phyloP scores from a whole-genome alignment of 2,888 invertebrate species.

The Hedya salicella region DNA sequence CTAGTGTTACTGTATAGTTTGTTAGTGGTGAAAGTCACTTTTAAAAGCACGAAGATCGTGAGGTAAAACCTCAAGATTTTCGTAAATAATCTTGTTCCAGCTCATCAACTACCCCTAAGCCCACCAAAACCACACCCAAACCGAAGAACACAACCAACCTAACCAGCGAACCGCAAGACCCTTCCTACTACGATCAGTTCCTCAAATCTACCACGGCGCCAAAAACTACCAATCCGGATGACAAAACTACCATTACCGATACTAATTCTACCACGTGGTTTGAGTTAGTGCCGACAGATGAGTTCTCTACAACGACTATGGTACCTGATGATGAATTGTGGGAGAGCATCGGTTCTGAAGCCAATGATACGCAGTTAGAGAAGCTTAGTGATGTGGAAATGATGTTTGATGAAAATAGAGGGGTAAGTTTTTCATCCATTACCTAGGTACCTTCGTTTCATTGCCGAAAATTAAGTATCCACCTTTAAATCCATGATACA shows the following conservation, averaged over 20 bases:
- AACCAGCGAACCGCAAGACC: constrained; percentile 66
- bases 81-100: constrained; percentile 55
- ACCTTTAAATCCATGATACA: too few species aligned
- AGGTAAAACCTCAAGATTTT: too few species aligned
- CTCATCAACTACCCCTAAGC: constrained; percentile 55
- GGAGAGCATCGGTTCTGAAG: constrained; percentile 69
- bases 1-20: too few species aligned
- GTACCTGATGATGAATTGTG: constrained; percentile 73
- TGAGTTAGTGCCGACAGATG: constrained; percentile 68
- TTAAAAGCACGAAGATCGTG: too few species aligned
- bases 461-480: too few species aligned
- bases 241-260: constrained; percentile 55
- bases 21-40: too few species aligned
- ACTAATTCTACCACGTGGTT: constrained; percentile 72
- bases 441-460: not conserved
- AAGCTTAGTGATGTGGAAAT: constrained; percentile 80
- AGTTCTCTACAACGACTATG: constrained; percentile 58
- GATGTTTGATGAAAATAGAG: constrained; percentile 66
- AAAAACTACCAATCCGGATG: too few species aligned
- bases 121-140: constrained; percentile 53
- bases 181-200: constrained; percentile 78
- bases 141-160: constrained; percentile 50
- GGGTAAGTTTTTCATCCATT: constrained; percentile 56
- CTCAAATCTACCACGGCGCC: constrained; percentile 69
- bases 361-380: constrained; percentile 62